A percentile compares a stretch with the other conserved stretches of the same genome.
Evolutionary conservation across 2,888 invertebrate genomes (phyloP).

Genomic region (Drosophila anceps): DNA sequence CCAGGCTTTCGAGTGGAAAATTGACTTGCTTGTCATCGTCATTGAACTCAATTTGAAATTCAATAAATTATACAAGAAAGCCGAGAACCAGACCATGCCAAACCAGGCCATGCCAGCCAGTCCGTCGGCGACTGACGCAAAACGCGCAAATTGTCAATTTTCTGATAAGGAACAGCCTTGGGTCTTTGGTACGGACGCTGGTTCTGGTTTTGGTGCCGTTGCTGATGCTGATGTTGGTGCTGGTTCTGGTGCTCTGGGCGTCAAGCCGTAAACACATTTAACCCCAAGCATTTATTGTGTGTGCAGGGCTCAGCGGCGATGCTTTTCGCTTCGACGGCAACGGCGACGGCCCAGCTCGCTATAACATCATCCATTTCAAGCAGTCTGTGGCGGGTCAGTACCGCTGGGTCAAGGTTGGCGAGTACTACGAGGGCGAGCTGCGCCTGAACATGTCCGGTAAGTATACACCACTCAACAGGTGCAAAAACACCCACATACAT

Average conservation of each 20-base stretch:
- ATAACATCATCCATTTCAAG: constrained; percentile 98
- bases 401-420: constrained; percentile 94
- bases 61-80: constrained; percentile 80
- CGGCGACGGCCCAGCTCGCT: constrained; percentile 97
- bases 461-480: constrained; percentile 51
- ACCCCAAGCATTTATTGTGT: constrained; percentile 39
- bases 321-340: constrained; percentile 95
- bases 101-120: constrained; percentile 8
- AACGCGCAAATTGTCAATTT: constrained; percentile 80
- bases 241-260: constrained; percentile 30
- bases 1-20: constrained; percentile 80
- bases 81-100: constrained; percentile 15
- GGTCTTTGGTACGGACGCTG: neutral
- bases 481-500: neutral
- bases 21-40: constrained; percentile 82
- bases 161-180: constrained; percentile 69
- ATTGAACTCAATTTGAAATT: constrained; percentile 83
- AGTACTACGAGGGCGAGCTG: constrained; percentile 93
- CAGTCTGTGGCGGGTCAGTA: constrained; percentile 90
- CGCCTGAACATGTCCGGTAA: constrained; percentile 92
- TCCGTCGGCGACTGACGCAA: constrained; percentile 45
- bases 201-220: neutral
- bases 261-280: constrained; percentile 53
- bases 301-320: constrained; percentile 93
- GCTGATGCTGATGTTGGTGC: neutral